Evolutionary conservation across 2,888 invertebrate genomes (phyloP).

Genomic region (Hypolimnas misippus): DNA sequence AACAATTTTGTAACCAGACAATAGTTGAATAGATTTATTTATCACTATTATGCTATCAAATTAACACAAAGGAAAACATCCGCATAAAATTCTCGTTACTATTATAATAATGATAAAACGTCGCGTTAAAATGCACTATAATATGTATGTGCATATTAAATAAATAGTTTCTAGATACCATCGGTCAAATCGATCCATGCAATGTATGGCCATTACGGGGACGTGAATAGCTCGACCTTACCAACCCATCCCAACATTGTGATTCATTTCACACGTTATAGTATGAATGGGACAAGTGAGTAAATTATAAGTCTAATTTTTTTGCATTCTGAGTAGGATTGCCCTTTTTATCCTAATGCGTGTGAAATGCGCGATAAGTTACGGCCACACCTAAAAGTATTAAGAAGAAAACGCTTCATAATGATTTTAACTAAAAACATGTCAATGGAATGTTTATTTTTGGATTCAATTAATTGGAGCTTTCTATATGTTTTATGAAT

Average conservation of each 20-base stretch:
- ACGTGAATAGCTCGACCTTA: slow-evolving; percentile 75
- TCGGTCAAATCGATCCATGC: slow-evolving; percentile 50
- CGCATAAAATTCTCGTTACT: neutral
- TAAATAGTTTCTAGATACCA: slow-evolving; percentile 43
- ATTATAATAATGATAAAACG: neutral
- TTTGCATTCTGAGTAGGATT: slow-evolving; percentile 1
- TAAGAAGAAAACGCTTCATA: neutral
- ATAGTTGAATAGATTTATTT: too few species aligned
- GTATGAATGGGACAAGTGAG: slow-evolving; percentile 65
- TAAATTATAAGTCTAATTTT: slow-evolving; percentile 44
- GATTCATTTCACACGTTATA: slow-evolving; percentile 56
- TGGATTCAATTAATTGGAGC: too few species aligned
- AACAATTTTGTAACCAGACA: too few species aligned
- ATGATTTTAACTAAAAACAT: too few species aligned
- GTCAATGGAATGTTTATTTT: too few species aligned
- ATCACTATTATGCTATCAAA: neutral
- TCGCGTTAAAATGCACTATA: slow-evolving; percentile 5
- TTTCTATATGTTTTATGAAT: too few species aligned
- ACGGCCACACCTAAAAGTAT: neutral
- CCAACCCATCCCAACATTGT: slow-evolving; percentile 72
- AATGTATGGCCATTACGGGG: slow-evolving; percentile 60
- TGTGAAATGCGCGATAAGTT: slow-evolving; percentile 4
- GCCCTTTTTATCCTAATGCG: neutral
- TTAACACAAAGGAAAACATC: neutral
- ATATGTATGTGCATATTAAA: slow-evolving; percentile 31